These are phyloP conservation scores for Microcaecilia unicolor DNA, from an alignment of 2,797 vertebrate genomes.

Conservation along the genomic window DNA sequence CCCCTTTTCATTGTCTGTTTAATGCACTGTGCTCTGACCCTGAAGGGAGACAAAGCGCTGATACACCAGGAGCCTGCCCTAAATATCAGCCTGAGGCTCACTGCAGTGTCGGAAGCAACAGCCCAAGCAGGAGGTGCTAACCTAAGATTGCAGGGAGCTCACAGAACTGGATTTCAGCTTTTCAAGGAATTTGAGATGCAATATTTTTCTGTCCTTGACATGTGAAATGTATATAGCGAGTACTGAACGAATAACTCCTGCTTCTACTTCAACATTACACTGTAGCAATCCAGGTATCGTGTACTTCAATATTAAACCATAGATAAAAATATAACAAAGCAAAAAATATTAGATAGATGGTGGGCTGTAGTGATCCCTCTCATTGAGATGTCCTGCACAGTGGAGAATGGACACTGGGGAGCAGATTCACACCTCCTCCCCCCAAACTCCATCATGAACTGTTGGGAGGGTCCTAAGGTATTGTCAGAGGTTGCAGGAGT, in stretches of 20 bases:
- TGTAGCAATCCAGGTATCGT: constrained; percentile 37
- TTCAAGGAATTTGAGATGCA: too few relatives aligned
- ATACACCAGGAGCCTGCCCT: too few relatives aligned
- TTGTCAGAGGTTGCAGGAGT: constrained; percentile 27
- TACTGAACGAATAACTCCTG: constrained; percentile 10
- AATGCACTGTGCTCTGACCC: too few relatives aligned
- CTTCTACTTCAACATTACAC: constrained; percentile 14
- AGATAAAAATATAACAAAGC: constrained; percentile 85
- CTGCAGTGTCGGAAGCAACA: too few relatives aligned
- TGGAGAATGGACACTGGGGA: not conserved
- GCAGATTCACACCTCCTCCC: not conserved
- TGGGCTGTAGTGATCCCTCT: constrained; percentile 8
- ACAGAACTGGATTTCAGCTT: too few relatives aligned
- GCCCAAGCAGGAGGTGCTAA: too few relatives aligned
- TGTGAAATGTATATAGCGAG: too few relatives aligned
- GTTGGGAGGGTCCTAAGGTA: constrained; percentile 23
- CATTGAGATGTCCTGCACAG: not conserved
- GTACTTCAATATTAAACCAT: constrained; percentile 89
- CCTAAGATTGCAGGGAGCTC: too few relatives aligned
- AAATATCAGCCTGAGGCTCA: too few relatives aligned
- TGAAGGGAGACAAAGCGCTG: too few relatives aligned
- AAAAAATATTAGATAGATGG: constrained; percentile 87
- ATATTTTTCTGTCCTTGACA: too few relatives aligned
- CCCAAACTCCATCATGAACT: constrained; percentile 9
- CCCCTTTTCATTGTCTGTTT: too few relatives aligned